Evolutionary conservation across 1,140 invertebrate species (phyloP).

Genomic region (Drosophila orena): DNA sequence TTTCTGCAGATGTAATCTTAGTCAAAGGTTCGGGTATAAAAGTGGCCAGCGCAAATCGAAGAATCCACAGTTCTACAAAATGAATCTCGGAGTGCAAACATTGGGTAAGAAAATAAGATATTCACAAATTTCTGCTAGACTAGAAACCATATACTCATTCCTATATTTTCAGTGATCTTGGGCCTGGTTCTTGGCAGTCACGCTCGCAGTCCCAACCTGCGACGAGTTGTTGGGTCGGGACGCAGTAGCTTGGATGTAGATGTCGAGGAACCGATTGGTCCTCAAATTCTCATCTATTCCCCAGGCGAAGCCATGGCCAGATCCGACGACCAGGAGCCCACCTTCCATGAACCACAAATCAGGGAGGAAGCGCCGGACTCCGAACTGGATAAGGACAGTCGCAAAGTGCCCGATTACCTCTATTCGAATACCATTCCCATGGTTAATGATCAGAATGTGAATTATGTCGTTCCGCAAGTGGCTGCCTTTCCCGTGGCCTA

Average conservation of each 20-base stretch:
- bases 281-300: conserved; percentile 57
- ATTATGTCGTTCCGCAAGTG: conserved; percentile 69
- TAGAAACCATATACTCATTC: neutral
- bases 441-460: conserved; percentile 68
- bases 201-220: conserved; percentile 31
- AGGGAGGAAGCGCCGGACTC: conserved; percentile 31
- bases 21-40: conserved; percentile 47
- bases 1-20: conserved; percentile 50
- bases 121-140: neutral
- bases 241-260: conserved; percentile 25
- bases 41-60: neutral
- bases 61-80: conserved; percentile 35
- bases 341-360: conserved; percentile 65
- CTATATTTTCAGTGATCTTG: conserved; percentile 32
- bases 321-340: conserved; percentile 29
- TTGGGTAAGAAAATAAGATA: conserved; percentile 34
- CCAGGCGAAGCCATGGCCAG: conserved; percentile 25
- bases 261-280: conserved; percentile 14
- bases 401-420: conserved; percentile 76
- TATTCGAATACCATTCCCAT: conserved; percentile 77
- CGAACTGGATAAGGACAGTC: conserved; percentile 61
- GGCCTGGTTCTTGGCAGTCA: conserved; percentile 20
- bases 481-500: conserved; percentile 59
- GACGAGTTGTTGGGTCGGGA: conserved; percentile 25
- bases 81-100: conserved; percentile 43